Base-by-base conservation (phyloP, 1,140 invertebrate species). In the Eurosta solidaginis region DNA sequence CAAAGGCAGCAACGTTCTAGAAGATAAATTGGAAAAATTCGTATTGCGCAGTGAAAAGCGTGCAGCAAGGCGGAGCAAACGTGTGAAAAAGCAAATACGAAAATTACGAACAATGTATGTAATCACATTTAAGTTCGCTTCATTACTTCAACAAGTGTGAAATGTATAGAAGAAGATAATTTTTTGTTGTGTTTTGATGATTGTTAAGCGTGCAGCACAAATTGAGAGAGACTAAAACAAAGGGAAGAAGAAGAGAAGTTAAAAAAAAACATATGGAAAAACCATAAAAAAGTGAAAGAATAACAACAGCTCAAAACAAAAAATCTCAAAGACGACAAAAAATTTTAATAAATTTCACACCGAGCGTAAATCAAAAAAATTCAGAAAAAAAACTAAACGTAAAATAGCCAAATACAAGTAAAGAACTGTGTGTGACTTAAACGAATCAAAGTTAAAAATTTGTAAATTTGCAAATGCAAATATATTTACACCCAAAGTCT, bases 61-160 rank as follows among this genome's bases (percentile, higher is more conserved):
- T 40, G n/a, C 59, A 68, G 33, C 29, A 33, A 40, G 59, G 59
- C 33, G 59, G 59, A 36, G 59, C 33, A n/a, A 3, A 20, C 22
- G 59, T 40, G 59, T 10, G 9, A n/a, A n/a, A n/a, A 33, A 68
- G 59, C 59, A 40, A 68, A 68, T 68, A 22, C 36, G 33, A n/a
- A n/a, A 40, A 68, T 68, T 68, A n/a, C 33, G 40, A 68, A 68
- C 59, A 68, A 9, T 68, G 33, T n/a, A n/a, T n/a, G n/a, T 68
- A 68, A 68, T 68, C 59, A 68, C 59, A 40, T 36, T 68, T 68
- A 68, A 68, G n/a, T n/a, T 68, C 59, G 33, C 33, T 68, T 20
- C 59, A 68, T 20, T n/a, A 47, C 59, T 68, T 68, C 59, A 68
- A 68, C 59, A 68, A 68, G 59, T 68, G 59, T 68, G 27, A 68